Evolutionary conservation across 2,888 invertebrate genomes (phyloP), one percentile per base, ranked within the genome.

Genomic region (Heteropelma amictum): DNA sequence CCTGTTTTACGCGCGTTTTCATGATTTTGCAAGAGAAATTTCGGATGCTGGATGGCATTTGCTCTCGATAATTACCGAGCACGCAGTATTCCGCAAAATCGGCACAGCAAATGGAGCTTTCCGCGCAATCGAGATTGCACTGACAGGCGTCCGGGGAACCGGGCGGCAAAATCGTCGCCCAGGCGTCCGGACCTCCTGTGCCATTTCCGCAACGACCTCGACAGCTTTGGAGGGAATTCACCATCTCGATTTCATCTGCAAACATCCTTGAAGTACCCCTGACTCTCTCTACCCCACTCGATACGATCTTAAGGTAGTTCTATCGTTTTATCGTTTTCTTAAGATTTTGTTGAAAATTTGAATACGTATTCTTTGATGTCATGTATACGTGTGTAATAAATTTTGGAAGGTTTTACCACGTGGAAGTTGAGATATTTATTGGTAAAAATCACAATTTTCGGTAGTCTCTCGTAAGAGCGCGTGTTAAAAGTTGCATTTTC

Each of bases 61-160:
- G 23, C n/a, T 12, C n/a, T 47, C 12, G 51, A 70, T 63, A 26
- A 58, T 85, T 83, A 90, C 90, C 89, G 49, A 90, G 89, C 7
- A 92, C 81, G 81, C 95, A 95, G 1, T 91, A 81, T 3, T 91
- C 92, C 1, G 91, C 85, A 85, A 91, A 95, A 87, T 95, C 95
- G 0, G 91, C 90, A 80, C 95, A 96, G 84, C 95, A 96, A 19
- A 90, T 90, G 0, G 89, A 89, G 0, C 86, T 83, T 0, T 89
- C 82, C 0, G 91, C 84, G 79, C 95, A 95, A 0, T 88, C 83
- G 0, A 89, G 79, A 58, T 90, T 89, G 78, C 95, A 95, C 45
- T 91, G 91, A 80, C 95, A 95, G 0, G 87, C 84, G 1, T 84
- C 83, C 0, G 84, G 78, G 1, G 65, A 68, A 17, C 53, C 71